Base-by-base conservation (phyloP, 2,888 invertebrate species). In the Tromatobia lineatoria region DNA sequence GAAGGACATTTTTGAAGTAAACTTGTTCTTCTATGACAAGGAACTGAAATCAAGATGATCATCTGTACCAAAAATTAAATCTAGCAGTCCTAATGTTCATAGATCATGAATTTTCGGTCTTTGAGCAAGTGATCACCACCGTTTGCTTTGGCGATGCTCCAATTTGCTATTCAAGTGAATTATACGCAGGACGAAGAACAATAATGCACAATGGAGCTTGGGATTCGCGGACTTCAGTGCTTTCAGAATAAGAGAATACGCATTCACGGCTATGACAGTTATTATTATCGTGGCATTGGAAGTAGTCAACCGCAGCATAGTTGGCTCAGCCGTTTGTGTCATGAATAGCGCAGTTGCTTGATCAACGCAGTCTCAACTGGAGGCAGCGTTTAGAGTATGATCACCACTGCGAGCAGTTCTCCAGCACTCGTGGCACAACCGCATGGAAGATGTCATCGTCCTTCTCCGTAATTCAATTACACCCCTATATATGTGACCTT, bases 171-270 rank as follows among this genome's bases (percentile, higher is more conserved):
- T 54, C 54, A 54, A 52, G 52, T 38, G 70, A 70, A 38, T 54
- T 54, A 70, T 54, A 38, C 52, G 8, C 70, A 15, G 20, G 20
- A 70, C 52, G 54, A 70, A 38, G 52, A 70, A 52, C 50, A 59
- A 73, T 59, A 50, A 29, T 42, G 67, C 23, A 83, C 70, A 83
- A 83, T 80, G 47, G 69, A n/a, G 50, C 50, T 45, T n/a, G 38
- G 50, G 47, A 69, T 50, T 42, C 73, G 50, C 52, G 61, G 54
- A 42, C 34, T 61, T 69, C 29, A 59, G 64, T 57, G 84, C 73
- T 42, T 78, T 69, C 50, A 70, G 59, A 84, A 84, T 77, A 84
- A 74, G 78, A 74, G 73, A 82, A 82, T 74, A 18, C 67, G 69
- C 50, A 45, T 78, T 84, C 78, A 45, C 69, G n/a, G 77, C 23